Conservation (phyloP, 1,140 invertebrate genomes). For the Pachyrhynchus sulphureomaculatus region DNA sequence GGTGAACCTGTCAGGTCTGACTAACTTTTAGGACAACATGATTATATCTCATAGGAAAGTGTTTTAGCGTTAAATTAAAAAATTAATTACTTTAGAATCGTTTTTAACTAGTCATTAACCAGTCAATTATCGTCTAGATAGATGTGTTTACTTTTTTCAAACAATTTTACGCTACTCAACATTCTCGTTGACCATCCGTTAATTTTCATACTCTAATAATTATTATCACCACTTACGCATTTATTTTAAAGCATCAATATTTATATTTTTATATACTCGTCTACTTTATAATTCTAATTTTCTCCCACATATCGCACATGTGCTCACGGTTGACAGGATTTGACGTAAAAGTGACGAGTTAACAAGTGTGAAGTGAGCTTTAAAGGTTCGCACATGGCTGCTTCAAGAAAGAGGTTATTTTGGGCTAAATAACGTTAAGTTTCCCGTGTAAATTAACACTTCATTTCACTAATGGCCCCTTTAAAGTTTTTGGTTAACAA, state of each 20-base stretch:
- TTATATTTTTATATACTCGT: not conserved
- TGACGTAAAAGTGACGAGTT: constrained; percentile 14
- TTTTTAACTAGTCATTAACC: too few relatives aligned
- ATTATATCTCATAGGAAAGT: too few relatives aligned
- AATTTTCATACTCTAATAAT: too few relatives aligned
- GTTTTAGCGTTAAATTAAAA: too few relatives aligned
- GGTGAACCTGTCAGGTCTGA: too few relatives aligned
- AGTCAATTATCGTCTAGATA: too few relatives aligned
- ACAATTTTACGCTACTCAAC: too few relatives aligned
- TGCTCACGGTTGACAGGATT: not conserved
- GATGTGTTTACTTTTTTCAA: too few relatives aligned
- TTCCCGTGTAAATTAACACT: constrained; percentile 17
- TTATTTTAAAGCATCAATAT: not conserved
- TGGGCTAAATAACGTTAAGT: constrained; percentile 2
- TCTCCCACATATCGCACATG: constrained; percentile 1
- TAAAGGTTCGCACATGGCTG: constrained; percentile 13
- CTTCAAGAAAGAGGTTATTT: constrained; percentile 8
- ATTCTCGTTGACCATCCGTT: too few relatives aligned
- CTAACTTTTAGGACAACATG: too few relatives aligned
- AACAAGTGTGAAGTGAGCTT: constrained; percentile 12
- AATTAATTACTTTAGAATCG: too few relatives aligned
- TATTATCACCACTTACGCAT: not conserved
- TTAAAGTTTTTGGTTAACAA: constrained; percentile 6
- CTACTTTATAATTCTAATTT: constrained; percentile 3
- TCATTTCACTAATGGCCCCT: constrained; percentile 23